Evolutionary conservation across 2,113 vertebrate species (phyloP), one percentile per base, ranked within the genome.

Genomic region (Ariopsis seemanni): DNA sequence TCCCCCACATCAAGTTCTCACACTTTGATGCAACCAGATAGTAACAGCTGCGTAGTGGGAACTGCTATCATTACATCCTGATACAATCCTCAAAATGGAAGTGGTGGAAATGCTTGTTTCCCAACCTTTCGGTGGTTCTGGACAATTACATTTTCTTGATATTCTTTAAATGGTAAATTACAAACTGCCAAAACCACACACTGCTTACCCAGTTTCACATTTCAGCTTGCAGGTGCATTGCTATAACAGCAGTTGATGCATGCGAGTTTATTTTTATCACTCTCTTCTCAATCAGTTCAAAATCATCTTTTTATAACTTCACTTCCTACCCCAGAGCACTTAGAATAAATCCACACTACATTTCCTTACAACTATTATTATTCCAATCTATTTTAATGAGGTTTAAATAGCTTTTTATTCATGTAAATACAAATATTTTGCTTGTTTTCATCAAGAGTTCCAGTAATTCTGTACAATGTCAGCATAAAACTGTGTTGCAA

Each of bases 341-440:
- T 52, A 34, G 18, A 52, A 74, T 4, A 79, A 60, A 27, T 1
- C 74, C 27, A 78, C 11, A 71, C 42, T 79, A 67, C 12, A 75
- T 67, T 57, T 69, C n/a, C 22, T 30, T 87, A 34, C 18, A 71
- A 34, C 69, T 83, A 74, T 17, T 48, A 30, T 50, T 63, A 55
- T 58, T 85, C 18, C 78, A 57, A 57, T 30, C 34, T 58, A 80
- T 10, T 58, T 57, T 60, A 25, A 27, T 55, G 11, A 48, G 63
- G 55, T 86, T 86, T 42, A 58, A 86, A 80, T 67, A 80, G 77
- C 12, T 65, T 53, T 81, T 81, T 81, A 80, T 86, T 65, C 34
- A 82, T 4, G 79, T 18, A 30, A 55, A 86, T 80, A 57, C 85
- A 86, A 81, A 82, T 83, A 63, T 62, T 83, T 55, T 34, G 48